These are phyloP conservation scores for Oikopleura vanhoeffeni DNA, from an alignment of 23 tunicate species.

Conservation along the genomic window DNA sequence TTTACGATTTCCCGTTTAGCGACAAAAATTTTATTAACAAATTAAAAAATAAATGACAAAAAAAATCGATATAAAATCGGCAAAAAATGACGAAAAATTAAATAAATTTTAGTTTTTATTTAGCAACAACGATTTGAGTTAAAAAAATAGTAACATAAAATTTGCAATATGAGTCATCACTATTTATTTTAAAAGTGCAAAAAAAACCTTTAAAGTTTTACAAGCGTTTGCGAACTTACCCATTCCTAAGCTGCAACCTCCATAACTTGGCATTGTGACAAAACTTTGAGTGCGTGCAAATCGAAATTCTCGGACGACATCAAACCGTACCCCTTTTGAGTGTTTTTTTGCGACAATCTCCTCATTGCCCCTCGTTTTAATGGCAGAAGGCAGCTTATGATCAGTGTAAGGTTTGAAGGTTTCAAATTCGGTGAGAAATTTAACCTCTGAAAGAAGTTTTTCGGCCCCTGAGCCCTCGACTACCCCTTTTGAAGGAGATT, in stretches of 20 bases:
- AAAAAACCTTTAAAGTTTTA: neutral
- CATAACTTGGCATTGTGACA: constrained; percentile 80
- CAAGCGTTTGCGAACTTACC: neutral
- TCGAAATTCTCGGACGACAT: constrained; percentile 44
- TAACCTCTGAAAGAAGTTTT: neutral
- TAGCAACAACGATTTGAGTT: too few species aligned
- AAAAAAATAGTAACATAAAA: too few species aligned
- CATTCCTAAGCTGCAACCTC: constrained; percentile 71
- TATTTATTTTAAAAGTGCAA: too few species aligned
- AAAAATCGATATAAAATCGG: too few species aligned
- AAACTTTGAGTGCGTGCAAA: constrained; percentile 72
- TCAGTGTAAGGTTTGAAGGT: neutral
- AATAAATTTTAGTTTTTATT: too few species aligned
- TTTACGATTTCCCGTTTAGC: too few species aligned
- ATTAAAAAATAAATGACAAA: too few species aligned
- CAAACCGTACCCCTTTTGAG: constrained; percentile 20
- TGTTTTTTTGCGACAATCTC: neutral
- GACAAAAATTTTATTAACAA: too few species aligned
- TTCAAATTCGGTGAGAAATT: neutral
- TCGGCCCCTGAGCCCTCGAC: neutral
- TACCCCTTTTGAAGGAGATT: neutral
- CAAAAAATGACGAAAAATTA: too few species aligned
- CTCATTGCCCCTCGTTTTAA: neutral
- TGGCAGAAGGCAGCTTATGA: neutral
- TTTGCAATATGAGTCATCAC: too few species aligned